Evolutionary conservation across 2,888 invertebrate genomes (phyloP).

Genomic region (Embidobia sp.): DNA sequence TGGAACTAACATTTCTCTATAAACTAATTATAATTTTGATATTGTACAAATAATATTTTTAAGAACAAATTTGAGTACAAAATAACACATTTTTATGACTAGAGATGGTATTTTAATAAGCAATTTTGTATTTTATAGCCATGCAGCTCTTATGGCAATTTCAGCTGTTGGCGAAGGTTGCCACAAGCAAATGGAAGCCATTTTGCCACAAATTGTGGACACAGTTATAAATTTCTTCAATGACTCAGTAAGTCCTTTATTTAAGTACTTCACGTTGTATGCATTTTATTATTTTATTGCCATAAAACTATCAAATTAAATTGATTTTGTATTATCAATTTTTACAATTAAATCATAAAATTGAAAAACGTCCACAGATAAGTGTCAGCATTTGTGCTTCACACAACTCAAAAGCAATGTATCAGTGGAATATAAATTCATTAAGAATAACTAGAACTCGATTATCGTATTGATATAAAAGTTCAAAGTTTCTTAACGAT

Average conservation of each 20-base stretch:
- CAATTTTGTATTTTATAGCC: too few species aligned
- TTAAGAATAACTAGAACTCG: slow-evolving; percentile 59
- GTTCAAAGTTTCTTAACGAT: slow-evolving; percentile 60
- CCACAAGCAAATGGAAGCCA: slow-evolving; percentile 98
- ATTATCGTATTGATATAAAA: slow-evolving; percentile 74
- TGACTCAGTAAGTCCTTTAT: slow-evolving; percentile 85
- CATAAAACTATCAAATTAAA: too few species aligned
- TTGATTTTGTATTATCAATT: too few species aligned
- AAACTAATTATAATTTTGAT: slow-evolving; percentile 8
- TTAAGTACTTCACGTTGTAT: background rate
- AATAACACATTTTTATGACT: too few species aligned
- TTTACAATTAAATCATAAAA: too few species aligned
- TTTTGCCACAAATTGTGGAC: slow-evolving; percentile 95
- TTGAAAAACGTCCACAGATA: slow-evolving; percentile 68
- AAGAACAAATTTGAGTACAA: too few species aligned
- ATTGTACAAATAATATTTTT: too few species aligned
- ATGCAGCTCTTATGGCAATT: slow-evolving; percentile 99
- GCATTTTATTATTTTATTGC: too few species aligned
- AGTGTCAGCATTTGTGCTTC: slow-evolving; percentile 74
- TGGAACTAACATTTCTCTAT: slow-evolving; percentile 69
- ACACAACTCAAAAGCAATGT: slow-evolving; percentile 72
- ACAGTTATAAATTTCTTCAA: slow-evolving; percentile 93
- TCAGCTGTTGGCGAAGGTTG: slow-evolving; percentile 99
- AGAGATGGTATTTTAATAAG: too few species aligned
- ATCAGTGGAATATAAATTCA: slow-evolving; percentile 74